Conservation (phyloP, 2,797 vertebrate genomes). For the Catamblyrhynchus diadema region DNA sequence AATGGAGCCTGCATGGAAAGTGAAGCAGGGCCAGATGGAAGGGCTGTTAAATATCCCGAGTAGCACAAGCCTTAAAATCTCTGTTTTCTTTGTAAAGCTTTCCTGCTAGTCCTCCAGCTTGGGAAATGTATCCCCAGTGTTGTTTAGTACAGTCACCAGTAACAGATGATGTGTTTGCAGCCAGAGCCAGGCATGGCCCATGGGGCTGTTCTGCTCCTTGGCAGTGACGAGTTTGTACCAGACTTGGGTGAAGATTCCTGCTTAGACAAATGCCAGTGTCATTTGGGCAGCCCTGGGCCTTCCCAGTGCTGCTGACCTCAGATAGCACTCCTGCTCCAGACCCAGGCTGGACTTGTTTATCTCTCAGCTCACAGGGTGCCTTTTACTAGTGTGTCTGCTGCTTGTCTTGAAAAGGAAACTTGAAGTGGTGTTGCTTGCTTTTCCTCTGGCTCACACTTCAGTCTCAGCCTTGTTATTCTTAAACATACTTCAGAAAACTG, state of each 20-base stretch:
- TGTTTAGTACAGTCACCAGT: neutral
- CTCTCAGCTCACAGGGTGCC: neutral
- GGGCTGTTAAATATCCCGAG: neutral
- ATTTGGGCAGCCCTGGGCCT: neutral
- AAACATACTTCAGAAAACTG: slow-evolving; percentile 18
- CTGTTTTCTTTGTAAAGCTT: slow-evolving; percentile 22
- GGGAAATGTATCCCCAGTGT: neutral
- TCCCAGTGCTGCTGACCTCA: neutral
- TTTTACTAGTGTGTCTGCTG: slow-evolving; percentile 12
- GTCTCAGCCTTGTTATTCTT: slow-evolving; percentile 40
- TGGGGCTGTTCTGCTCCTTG: neutral
- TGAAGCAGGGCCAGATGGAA: slow-evolving; percentile 2
- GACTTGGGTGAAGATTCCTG: neutral
- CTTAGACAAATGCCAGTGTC: neutral
- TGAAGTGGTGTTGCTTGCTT: neutral
- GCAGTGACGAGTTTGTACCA: rapidly evolving
- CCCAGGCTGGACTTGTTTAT: neutral
- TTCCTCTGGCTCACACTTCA: slow-evolving; percentile 15
- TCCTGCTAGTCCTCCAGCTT: neutral
- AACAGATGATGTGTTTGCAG: neutral
- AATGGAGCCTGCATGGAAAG: neutral
- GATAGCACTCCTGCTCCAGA: neutral
- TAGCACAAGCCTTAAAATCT: neutral
- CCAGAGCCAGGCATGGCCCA: rapidly evolving
- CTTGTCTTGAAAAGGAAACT: slow-evolving; percentile 1